A percentile compares a stretch with the other conserved stretches of the same genome.
These are phyloP conservation scores for Cyprinodon tularosa DNA, from an alignment of 2,113 vertebrate species.

Conservation along the genomic window DNA sequence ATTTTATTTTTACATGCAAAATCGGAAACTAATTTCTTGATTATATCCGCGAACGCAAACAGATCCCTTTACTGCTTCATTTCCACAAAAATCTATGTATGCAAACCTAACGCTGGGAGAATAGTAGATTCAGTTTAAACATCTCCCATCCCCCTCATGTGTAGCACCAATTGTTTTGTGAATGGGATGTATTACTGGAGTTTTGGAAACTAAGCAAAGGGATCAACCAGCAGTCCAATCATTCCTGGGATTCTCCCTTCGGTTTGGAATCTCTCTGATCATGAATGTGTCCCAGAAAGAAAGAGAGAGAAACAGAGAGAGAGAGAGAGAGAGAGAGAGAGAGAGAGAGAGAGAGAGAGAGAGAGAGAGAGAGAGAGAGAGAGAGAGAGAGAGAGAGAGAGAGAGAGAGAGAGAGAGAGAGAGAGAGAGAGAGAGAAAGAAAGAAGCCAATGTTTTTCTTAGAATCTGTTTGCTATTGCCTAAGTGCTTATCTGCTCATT, in stretches of 20 bases:
- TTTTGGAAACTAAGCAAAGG: background rate
- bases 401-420: no score
- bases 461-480: no score
- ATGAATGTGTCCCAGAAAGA: background rate
- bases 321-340: background rate
- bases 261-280: background rate
- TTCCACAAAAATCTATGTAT: background rate
- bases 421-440: no score
- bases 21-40: background rate
- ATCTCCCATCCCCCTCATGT: background rate
- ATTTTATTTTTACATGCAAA: background rate
- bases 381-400: no score
- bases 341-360: background rate
- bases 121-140: background rate
- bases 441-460: no score
- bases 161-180: background rate
- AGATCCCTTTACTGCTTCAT: background rate
- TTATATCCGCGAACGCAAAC: background rate
- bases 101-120: background rate
- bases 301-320: no score
- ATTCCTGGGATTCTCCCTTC: background rate
- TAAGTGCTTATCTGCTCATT: background rate
- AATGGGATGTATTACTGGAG: background rate
- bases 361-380: background rate
- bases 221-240: background rate